Conservation (phyloP, 2,113 vertebrate species). For the Neofelis nebulosa region DNA sequence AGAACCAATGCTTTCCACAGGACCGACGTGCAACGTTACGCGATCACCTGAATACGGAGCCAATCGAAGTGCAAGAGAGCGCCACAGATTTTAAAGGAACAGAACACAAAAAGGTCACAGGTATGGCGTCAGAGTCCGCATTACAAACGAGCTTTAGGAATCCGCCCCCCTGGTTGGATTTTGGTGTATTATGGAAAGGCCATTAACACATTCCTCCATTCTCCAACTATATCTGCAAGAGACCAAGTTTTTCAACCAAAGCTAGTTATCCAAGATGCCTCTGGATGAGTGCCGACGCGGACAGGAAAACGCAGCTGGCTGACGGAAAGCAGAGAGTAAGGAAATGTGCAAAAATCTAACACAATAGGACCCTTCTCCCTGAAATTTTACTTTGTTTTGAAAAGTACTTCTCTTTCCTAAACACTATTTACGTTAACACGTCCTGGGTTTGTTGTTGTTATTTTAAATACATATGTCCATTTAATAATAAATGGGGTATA, state of each 20-base stretch:
- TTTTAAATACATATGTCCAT: conserved; percentile 20
- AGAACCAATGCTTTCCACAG: background rate
- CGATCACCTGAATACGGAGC: background rate
- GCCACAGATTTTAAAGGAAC: background rate
- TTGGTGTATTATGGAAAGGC: background rate
- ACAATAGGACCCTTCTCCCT: background rate
- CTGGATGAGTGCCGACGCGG: background rate
- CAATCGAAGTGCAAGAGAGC: background rate
- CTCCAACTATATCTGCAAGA: background rate
- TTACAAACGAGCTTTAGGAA: background rate
- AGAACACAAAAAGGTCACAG: background rate
- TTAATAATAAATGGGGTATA: background rate
- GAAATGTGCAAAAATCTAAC: background rate
- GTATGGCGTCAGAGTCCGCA: background rate
- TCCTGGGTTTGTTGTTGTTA: background rate
- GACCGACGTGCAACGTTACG: background rate
- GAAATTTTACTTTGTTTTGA: conserved; percentile 4
- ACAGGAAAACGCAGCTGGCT: background rate
- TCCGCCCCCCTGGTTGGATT: background rate
- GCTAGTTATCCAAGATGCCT: background rate
- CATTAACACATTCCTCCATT: background rate
- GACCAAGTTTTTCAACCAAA: background rate
- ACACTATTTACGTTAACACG: background rate
- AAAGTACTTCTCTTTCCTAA: conserved; percentile 15
- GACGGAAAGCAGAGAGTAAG: background rate